phyloP scores from a whole-genome alignment of 2,888 invertebrate species.

The Agrotis puta region DNA sequence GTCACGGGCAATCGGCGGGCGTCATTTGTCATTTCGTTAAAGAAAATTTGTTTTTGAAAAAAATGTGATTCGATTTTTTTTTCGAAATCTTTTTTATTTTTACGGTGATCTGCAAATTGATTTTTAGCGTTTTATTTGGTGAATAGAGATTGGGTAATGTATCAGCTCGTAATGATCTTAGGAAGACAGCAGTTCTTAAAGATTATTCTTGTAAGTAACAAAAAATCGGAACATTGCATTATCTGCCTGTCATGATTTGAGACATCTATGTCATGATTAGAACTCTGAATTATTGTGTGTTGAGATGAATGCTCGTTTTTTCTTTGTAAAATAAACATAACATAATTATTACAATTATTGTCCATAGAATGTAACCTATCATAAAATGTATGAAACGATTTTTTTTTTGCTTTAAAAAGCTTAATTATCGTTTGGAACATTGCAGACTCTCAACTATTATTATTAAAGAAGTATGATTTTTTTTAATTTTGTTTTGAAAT shows the following conservation, averaged over 20 bases:
- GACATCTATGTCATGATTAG: not conserved
- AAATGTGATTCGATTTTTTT: constrained; percentile 48
- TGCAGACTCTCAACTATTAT: too few relatives aligned
- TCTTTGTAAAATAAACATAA: not conserved
- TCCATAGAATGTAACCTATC: too few relatives aligned
- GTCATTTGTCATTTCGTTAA: constrained; percentile 84
- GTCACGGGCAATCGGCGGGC: constrained; percentile 82
- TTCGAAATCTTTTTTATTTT: constrained; percentile 49
- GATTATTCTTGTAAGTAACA: not conserved
- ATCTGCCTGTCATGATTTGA: not conserved
- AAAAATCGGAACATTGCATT: not conserved
- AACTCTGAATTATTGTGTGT: not conserved
- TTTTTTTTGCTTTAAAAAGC: too few relatives aligned
- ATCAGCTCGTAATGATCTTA: constrained; percentile 29
- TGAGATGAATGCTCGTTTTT: not conserved
- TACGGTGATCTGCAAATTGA: constrained; percentile 51
- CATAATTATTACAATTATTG: too few relatives aligned
- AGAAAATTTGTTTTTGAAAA: constrained; percentile 62
- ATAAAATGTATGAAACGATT: too few relatives aligned
- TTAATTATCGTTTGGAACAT: too few relatives aligned
- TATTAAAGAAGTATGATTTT: too few relatives aligned
- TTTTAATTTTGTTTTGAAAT: too few relatives aligned
- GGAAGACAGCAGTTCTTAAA: not conserved
- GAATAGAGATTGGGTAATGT: constrained; percentile 17
- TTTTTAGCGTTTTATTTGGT: constrained; percentile 37